Conservation (phyloP, 2,113 vertebrate species). For the Camelus bactrianus region DNA sequence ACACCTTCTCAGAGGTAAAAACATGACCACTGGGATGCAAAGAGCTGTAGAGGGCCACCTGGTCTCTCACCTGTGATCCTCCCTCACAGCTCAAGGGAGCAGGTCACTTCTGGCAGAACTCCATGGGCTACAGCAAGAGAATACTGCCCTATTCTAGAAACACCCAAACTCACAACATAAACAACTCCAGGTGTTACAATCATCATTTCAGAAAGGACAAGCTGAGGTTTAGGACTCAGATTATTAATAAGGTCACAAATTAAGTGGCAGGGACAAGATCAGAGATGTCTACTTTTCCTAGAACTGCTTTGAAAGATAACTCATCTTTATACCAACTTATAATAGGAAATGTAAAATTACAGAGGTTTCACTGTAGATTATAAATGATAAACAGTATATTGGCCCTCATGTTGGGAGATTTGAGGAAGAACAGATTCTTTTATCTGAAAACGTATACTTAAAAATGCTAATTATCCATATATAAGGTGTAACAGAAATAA, state of each 20-base stretch:
- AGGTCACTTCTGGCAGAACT: constrained; percentile 2
- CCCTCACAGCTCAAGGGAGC: neutral
- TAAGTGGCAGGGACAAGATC: neutral
- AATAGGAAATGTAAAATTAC: constrained; percentile 50
- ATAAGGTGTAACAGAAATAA: neutral
- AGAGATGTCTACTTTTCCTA: neutral
- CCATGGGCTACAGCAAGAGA: neutral
- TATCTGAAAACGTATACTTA: constrained; percentile 27
- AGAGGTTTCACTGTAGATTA: constrained; percentile 4
- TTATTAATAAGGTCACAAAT: constrained; percentile 35
- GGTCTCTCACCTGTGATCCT: neutral
- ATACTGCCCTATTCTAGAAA: neutral
- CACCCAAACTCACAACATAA: neutral
- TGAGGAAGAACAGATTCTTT: neutral
- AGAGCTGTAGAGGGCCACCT: neutral
- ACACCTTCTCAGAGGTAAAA: neutral
- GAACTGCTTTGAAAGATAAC: constrained; percentile 22
- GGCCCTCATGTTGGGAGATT: neutral
- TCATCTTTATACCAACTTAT: constrained; percentile 15
- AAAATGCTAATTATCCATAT: constrained; percentile 20
- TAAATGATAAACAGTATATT: neutral
- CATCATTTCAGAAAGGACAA: constrained; percentile 6
- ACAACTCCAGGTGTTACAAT: neutral
- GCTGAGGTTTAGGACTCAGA: neutral
- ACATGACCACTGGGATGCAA: neutral